Evolutionary conservation across 2,888 invertebrate genomes (phyloP), one percentile per base, ranked within the genome.

Genomic region (Neoscelio sp.): DNA sequence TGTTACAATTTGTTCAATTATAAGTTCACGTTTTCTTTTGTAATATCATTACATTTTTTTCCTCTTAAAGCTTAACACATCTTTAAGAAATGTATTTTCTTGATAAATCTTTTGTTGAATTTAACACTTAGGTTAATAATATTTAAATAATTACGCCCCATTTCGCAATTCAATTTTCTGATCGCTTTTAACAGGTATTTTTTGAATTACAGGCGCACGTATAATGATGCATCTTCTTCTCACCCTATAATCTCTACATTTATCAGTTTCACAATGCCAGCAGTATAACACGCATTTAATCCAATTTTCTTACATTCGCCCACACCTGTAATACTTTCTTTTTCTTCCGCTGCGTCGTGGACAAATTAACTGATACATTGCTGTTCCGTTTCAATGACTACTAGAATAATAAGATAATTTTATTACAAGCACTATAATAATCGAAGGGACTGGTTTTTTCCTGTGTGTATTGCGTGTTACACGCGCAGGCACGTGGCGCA

Each of bases 221-320:
- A 44, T 56, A 67, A 67, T 46, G 56, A 46, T 35, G 35, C 20
- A 52, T 54, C 52, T 20, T 67, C 35, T 54, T 54, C 44, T 54
- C 28, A 67, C 52, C 54, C 33, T 54, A 33, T 67, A 67, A 67
- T 67, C 54, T 54, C 23, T 15, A 33, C 67, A 67, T 67, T 54
- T 67, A 54, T 67, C 54, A 54, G 54, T 33, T 28, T 52, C 54
- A 67, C 54, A 65, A 65, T 52, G 52, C 30, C 15, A 28, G 65
- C 13, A 23, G 38, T 52, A 52, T 44, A 50, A 67, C 44, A 54
- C 54, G 44, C 20, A 33, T 54, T 67, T 33, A 67, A 67, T 67
- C 54, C 65, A 65, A 52, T 65, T 65, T 65, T 54, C 38, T 54
- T n/a, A 38, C n/a, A 38, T 38, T 10, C 38, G 13, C 10, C 52